Evolutionary conservation across 2,888 invertebrate species (phyloP), one percentile per base, ranked within the genome.

Genomic region (Pristionchus arcanus): DNA sequence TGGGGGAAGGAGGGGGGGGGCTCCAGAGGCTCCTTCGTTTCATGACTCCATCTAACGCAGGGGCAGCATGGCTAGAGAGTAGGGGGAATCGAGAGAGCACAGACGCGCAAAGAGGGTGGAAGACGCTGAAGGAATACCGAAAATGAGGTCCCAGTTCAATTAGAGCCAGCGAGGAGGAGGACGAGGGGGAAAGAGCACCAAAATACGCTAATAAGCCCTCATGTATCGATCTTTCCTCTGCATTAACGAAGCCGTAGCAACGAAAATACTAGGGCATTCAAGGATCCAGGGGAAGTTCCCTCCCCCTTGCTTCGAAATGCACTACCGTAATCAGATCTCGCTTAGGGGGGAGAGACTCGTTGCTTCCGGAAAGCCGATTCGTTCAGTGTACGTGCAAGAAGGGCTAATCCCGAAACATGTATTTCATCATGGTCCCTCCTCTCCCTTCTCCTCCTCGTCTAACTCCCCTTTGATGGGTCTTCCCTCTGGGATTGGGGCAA

Each of bases 11-110:
- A 42, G 42, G 42, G 42, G 42, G 9, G 42, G 42, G 42, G 71
- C 31, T 31, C 16, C 31, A 19, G 68, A 28, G 68, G 71, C 71
- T 77, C 77, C 81, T 81, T 53, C 81, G 49, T 81, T 81, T 81
- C 81, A 81, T 81, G 81, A 81, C 81, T 81, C 81, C 81, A 34
- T 81, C 81, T 81, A 81, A 81, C 42, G 49, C n/a, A 81, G 81
- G 81, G 71, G 37, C 15, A 53, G 81, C n/a, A 1, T 11, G 42
- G 1, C 21, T 31, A 85, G 85, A 85, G 85, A 85, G 34, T 1
- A 25, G 0, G 63, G 37, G 59, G 19, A 66, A 31, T 34, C 42
- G 49, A 81, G 81, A 81, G 81, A 16, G 81, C 16, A 2, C 81
- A 81, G 81, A 85, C 31, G 21, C 13, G 37, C 37, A 85, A 63